Conservation (phyloP, 2,113 vertebrate genomes). For the Lutjanus erythropterus region DNA sequence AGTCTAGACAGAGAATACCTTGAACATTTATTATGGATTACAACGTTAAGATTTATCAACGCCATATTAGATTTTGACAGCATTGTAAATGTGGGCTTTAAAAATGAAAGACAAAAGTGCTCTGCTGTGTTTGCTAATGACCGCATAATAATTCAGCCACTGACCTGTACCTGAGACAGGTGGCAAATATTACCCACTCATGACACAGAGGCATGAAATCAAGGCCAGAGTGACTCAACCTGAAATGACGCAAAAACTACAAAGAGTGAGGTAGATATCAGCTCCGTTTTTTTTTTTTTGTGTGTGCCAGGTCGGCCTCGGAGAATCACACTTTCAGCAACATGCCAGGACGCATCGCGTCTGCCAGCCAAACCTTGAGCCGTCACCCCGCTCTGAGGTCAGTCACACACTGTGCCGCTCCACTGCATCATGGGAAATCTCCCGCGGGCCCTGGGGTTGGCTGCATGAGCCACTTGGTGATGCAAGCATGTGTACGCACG, state of each 20-base stretch:
- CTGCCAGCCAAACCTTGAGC: slow-evolving; percentile 66
- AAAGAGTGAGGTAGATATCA: slow-evolving; percentile 39
- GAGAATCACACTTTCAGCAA: slow-evolving; percentile 78
- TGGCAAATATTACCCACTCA: slow-evolving; percentile 33
- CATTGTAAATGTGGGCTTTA: slow-evolving; percentile 61
- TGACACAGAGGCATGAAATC: slow-evolving; percentile 40
- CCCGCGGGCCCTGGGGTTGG: slow-evolving; percentile 52
- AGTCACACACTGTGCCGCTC: slow-evolving; percentile 69
- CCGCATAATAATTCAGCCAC: slow-evolving; percentile 48
- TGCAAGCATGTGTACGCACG: slow-evolving; percentile 53
- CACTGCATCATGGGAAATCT: slow-evolving; percentile 76
- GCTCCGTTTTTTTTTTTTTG: slow-evolving; percentile 17
- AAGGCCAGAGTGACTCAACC: slow-evolving; percentile 46
- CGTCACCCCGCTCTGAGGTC: slow-evolving; percentile 63
- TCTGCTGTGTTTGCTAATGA: slow-evolving; percentile 64
- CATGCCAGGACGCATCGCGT: slow-evolving; percentile 75
- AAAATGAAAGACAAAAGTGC: slow-evolving; percentile 60
- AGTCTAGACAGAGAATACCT: slow-evolving; percentile 69
- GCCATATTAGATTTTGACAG: slow-evolving; percentile 64
- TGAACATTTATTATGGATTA: slow-evolving; percentile 62
- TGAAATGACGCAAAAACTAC: slow-evolving; percentile 47
- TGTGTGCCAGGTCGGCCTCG: slow-evolving; percentile 61
- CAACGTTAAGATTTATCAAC: slow-evolving; percentile 61
- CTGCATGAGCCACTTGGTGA: slow-evolving; percentile 65
- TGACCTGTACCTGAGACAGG: slow-evolving; percentile 38